Evolutionary conservation across 2,888 invertebrate species (phyloP).

Genomic region (Lymantria monacha): DNA sequence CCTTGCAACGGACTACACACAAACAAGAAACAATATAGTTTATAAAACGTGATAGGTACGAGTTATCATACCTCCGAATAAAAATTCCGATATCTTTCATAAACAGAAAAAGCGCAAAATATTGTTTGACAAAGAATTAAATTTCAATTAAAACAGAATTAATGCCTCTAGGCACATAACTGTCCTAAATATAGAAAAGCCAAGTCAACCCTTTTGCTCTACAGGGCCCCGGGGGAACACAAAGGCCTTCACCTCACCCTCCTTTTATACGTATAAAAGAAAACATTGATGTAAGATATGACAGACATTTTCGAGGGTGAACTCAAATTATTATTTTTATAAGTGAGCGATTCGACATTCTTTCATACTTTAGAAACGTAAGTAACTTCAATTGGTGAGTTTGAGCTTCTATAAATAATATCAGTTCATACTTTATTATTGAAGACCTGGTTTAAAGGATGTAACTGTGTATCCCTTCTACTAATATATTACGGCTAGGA

Average conservation of each 20-base stretch:
- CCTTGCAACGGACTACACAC: too few relatives aligned
- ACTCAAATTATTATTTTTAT: constrained; percentile 52
- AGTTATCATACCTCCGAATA: too few relatives aligned
- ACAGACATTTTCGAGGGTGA: constrained; percentile 49
- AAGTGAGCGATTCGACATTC: constrained; percentile 38
- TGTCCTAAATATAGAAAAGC: constrained; percentile 26
- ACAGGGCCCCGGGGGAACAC: constrained; percentile 40
- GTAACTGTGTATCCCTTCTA: too few relatives aligned
- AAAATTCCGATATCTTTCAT: too few relatives aligned
- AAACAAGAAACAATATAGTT: too few relatives aligned
- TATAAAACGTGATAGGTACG: too few relatives aligned
- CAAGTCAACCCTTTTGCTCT: constrained; percentile 61
- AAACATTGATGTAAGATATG: constrained; percentile 66
- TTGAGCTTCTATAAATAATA: too few relatives aligned
- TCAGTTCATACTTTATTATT: too few relatives aligned
- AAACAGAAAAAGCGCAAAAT: neutral
- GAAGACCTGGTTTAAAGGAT: too few relatives aligned
- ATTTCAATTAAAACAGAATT: constrained; percentile 49
- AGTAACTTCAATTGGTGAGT: neutral
- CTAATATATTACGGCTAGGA: too few relatives aligned
- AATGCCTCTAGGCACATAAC: constrained; percentile 24
- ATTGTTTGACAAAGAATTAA: constrained; percentile 26
- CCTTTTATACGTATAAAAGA: constrained; percentile 55
- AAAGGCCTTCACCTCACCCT: constrained; percentile 53
- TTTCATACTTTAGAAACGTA: constrained; percentile 32